Conservation (phyloP, 2,113 vertebrate genomes). For the Cyprinodon variegatus region DNA sequence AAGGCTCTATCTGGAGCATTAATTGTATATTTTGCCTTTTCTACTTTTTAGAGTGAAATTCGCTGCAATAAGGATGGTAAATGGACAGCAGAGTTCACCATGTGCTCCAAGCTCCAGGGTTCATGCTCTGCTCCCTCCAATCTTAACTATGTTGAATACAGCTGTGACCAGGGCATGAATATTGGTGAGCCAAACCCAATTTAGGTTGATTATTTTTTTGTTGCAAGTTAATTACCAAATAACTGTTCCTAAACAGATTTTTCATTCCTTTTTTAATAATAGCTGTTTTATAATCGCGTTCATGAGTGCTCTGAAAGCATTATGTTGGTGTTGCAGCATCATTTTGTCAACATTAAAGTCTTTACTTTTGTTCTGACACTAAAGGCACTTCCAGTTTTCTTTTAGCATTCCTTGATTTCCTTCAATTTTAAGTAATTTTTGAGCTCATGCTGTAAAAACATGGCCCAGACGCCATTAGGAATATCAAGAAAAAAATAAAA, state of each 20-base stretch:
- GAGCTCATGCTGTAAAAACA: not conserved
- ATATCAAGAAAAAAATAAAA: not conserved
- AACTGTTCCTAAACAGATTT: not conserved
- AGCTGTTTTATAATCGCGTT: too few species aligned
- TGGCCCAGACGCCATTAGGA: not conserved
- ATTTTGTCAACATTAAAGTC: not conserved
- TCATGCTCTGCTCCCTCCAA: slow-evolving; percentile 81
- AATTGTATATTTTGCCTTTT: not conserved
- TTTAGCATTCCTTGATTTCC: not conserved
- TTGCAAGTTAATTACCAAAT: not conserved
- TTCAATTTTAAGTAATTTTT: not conserved
- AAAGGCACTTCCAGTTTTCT: slow-evolving; percentile 6
- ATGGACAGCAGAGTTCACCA: slow-evolving; percentile 89
- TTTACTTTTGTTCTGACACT: not conserved
- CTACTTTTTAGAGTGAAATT: slow-evolving; percentile 78
- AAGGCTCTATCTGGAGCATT: not conserved
- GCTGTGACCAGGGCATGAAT: slow-evolving; percentile 84
- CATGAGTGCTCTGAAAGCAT: too few species aligned
- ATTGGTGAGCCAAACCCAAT: slow-evolving; percentile 80
- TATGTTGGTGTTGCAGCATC: not conserved
- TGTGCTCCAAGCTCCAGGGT: slow-evolving; percentile 87
- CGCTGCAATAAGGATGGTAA: slow-evolving; percentile 88
- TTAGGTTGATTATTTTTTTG: too few species aligned
- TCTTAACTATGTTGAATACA: slow-evolving; percentile 88
- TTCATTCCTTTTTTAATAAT: slow-evolving; percentile 16